Evolutionary conservation across 2,888 invertebrate genomes (phyloP).

Genomic region (Chalcis sispes): DNA sequence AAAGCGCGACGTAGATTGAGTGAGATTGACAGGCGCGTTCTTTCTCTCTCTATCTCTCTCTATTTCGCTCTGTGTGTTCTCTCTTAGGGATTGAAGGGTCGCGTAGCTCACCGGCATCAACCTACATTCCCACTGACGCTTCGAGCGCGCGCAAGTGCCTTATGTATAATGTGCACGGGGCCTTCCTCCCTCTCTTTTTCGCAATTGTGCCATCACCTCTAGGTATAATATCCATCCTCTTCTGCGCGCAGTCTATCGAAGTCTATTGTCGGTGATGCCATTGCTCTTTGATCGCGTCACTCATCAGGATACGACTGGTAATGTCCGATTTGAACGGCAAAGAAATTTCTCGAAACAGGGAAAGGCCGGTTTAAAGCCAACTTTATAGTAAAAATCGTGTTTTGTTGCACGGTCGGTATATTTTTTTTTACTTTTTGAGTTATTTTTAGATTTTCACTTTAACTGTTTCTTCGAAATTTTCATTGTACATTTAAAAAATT

Average conservation of each 20-base stretch:
- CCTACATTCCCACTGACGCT: slow-evolving; percentile 32
- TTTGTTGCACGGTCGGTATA: no score
- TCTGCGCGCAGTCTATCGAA: background rate
- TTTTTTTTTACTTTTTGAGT: no score
- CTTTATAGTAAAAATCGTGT: no score
- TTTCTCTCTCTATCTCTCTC: slow-evolving; percentile 47
- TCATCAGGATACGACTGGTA: background rate
- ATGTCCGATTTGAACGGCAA: background rate
- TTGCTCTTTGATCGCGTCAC: slow-evolving; percentile 6
- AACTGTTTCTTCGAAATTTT: no score
- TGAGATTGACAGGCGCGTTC: slow-evolving; percentile 65
- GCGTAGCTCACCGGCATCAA: slow-evolving; percentile 3
- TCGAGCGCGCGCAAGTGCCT: slow-evolving; percentile 12
- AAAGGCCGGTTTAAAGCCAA: no score
- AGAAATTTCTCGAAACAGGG: no score
- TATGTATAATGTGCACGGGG: background rate
- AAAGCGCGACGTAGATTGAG: slow-evolving; percentile 58
- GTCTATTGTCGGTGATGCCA: background rate
- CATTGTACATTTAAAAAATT: no score
- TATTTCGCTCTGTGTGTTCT: slow-evolving; percentile 46
- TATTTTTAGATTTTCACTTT: no score
- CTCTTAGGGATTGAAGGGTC: no score
- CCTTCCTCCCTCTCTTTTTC: no score
- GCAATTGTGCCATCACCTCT: no score
- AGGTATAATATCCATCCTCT: background rate